Evolutionary conservation across 2,113 vertebrate species (phyloP), one percentile per base, ranked within the genome.

Genomic region (Mionectes macconnelli): DNA sequence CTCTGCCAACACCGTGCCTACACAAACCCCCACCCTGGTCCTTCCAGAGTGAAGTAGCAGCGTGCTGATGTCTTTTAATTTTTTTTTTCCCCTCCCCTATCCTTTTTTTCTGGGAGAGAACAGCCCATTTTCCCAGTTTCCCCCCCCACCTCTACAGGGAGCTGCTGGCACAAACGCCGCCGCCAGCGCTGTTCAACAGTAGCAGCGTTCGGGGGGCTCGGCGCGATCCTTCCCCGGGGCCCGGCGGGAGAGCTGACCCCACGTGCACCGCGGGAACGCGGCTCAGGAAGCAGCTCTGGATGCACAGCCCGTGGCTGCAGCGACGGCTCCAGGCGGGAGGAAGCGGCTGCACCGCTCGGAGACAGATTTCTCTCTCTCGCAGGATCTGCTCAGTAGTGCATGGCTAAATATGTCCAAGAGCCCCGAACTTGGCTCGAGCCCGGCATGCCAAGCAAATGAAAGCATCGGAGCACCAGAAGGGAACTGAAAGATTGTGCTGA

Each of bases 361-460:
- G 84, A 93, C 70, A 84, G 14, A 59, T 85, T 94, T 96, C 94
- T 84, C 63, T 30, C 19, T 88, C 67, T 28, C 17, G 59, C 85
- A 30, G 90, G 85, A 42, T 88, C 94, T 94, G 93, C 67, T 93
- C 22, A 86, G 79, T 74, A 80, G 95, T 30, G 92, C 90, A 86
- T 97, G 75, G 59, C 90, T 96, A 94, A 97, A 96, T 96, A 97
- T 91, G 94, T 94, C 93, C 89, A 96, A 87, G 86, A 96, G 95
- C 93, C 87, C 89, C 27, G 3, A 94, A 94, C 89, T 94, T 95
- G 93, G 94, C 95, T 87, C 64, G 57, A 10, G 1, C 76, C 79
- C 39, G 9, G 89, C 90, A 82, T 93, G 87, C 96, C 96, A 84
- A 94, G 93, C 92, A 84, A 84, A 47, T 96, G 94, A 97, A 97